Evolutionary conservation across 1,140 invertebrate species (phyloP), one percentile per base, ranked within the genome.

Genomic region (Liolophura sinensis): DNA sequence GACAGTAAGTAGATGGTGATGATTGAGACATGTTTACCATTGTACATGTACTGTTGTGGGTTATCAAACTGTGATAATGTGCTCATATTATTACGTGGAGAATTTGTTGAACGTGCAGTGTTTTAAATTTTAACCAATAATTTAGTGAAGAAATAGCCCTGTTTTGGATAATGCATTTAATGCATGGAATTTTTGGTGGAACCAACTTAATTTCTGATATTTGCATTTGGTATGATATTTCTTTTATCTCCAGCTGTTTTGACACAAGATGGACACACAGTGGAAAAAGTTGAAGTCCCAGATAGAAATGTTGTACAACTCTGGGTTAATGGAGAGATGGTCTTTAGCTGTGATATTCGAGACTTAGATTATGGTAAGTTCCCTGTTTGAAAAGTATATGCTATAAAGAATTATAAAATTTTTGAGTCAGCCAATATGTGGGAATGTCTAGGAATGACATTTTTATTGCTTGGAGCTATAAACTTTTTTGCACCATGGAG

Each of bases 281-380:
- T 70, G 50, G 56, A 71, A 24, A 54, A 71, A 49, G 57, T 65
- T 0, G 47, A 65, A 46, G 72, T 77, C n/a, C 63, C 69, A 52
- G 75, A 80, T 62, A 60, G 72, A 64, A 78, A 80, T 67, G 56
- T 55, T 22, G 75, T 80, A 0, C 71, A 80, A 55, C 3, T 78
- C 0, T 76, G 65, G 64, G 78, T 80, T 5, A 78, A 78, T 73
- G 78, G 78, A 60, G 72, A 80, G 66, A 46, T 65, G 47, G 59
- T 80, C 12, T 80, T 76, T 62, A 70, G 31, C 14, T 78, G 77
- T 72, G 71, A 80, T 52, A 77, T 80, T 40, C 66, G 64, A 55
- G 54, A 77, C 15, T 57, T 80, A 18, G 76, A 80, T 58, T 78
- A 73, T 74, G 78, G 78, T 80, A 72, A 71, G 68, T 62, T 14